phyloP scores from a whole-genome alignment of 2,113 vertebrate species.

The Eonycteris spelaea region DNA sequence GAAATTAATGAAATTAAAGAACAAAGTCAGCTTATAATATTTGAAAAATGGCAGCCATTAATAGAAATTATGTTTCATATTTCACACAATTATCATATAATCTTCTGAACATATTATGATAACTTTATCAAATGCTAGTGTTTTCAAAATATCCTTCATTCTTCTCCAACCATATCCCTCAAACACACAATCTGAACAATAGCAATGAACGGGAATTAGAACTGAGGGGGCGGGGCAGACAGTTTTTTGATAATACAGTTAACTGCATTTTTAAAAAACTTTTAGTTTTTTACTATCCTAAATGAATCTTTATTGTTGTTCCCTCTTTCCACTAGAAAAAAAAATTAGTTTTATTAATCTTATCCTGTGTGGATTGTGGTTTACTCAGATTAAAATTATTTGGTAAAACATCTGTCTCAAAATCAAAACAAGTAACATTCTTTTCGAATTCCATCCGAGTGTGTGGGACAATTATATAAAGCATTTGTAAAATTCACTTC shows the following conservation, averaged over 20 bases:
- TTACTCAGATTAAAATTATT: constrained; percentile 44
- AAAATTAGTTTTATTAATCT: constrained; percentile 24
- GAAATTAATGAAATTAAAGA: constrained; percentile 14
- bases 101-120: neutral
- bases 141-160: constrained; percentile 9
- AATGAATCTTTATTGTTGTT: constrained; percentile 8
- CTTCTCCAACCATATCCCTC: neutral
- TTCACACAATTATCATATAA: neutral
- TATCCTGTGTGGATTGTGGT: constrained; percentile 24
- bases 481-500: constrained; percentile 65
- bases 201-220: neutral
- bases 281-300: constrained; percentile 23
- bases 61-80: neutral
- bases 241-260: neutral
- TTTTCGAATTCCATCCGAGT: constrained; percentile 63
- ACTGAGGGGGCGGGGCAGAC: rapidly evolving
- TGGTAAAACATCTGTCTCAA: constrained; percentile 55
- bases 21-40: neutral
- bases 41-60: neutral
- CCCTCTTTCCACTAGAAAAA: constrained; percentile 1
- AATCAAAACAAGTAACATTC: constrained; percentile 69
- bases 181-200: neutral
- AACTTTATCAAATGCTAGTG: neutral
- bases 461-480: constrained; percentile 69
- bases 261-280: constrained; percentile 48